phyloP scores from a whole-genome alignment of 2,113 vertebrate genomes.

The Polypterus senegalus region DNA sequence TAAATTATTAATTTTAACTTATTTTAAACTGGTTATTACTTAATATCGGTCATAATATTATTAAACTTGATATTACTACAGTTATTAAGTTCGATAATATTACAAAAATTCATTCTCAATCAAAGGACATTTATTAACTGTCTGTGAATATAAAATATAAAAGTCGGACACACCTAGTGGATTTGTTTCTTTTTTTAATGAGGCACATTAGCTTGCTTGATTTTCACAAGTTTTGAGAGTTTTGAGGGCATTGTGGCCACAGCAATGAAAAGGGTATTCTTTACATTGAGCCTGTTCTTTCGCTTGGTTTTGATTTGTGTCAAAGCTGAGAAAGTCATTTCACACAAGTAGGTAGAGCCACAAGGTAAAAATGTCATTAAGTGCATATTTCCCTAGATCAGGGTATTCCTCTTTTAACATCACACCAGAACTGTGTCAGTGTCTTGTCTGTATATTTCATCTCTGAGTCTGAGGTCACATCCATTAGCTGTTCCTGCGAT shows the following conservation, averaged over 20 bases:
- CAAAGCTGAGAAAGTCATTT: slow-evolving; percentile 7
- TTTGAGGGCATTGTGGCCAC: slow-evolving; percentile 1
- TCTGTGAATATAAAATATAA: too few relatives aligned
- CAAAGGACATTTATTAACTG: too few relatives aligned
- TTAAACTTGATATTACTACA: too few relatives aligned
- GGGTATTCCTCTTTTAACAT: not conserved
- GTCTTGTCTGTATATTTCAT: slow-evolving; percentile 15
- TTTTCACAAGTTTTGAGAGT: not conserved
- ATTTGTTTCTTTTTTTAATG: too few relatives aligned
- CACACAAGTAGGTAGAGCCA: slow-evolving; percentile 11
- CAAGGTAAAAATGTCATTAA: slow-evolving; percentile 7
- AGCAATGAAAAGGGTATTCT: slow-evolving; percentile 9
- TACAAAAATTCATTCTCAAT: too few relatives aligned
- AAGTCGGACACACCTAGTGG: too few relatives aligned
- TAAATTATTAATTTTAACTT: too few relatives aligned
- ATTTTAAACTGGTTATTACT: too few relatives aligned
- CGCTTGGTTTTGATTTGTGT: slow-evolving; percentile 12
- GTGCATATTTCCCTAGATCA: slow-evolving; percentile 9
- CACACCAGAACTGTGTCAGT: not conserved
- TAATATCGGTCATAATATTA: too few relatives aligned
- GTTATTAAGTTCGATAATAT: too few relatives aligned
- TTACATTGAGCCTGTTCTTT: slow-evolving; percentile 6
- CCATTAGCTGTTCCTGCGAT: slow-evolving; percentile 23
- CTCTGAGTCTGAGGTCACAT: slow-evolving; percentile 23
- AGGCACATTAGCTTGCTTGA: not conserved